These are phyloP conservation scores for Myocastor coypus DNA, from an alignment of 2,113 vertebrate genomes.

Conservation along the genomic window DNA sequence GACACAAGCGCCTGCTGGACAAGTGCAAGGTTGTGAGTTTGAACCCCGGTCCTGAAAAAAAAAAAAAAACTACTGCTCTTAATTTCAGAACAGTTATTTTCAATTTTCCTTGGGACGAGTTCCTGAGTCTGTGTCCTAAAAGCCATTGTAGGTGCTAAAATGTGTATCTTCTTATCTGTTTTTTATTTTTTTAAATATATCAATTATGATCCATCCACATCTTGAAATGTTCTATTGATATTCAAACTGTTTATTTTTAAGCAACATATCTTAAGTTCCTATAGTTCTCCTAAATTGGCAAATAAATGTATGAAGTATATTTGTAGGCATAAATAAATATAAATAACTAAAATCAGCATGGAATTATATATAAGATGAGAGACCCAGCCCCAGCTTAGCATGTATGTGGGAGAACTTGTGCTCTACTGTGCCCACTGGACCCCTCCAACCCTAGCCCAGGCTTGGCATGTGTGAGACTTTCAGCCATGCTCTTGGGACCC, in stretches of 20 bases:
- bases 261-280: not conserved
- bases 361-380: not conserved
- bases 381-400: no score
- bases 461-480: no score
- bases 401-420: no score
- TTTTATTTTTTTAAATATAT: not conserved
- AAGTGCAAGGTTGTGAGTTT: no score
- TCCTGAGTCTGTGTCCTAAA: not conserved
- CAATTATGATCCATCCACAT: not conserved
- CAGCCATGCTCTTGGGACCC: no score
- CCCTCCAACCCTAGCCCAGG: no score
- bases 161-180: not conserved
- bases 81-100: conserved; percentile 17
- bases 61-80: not conserved
- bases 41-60: no score
- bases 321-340: not conserved
- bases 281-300: conserved; percentile 25
- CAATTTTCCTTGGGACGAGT: not conserved
- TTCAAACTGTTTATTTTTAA: not conserved
- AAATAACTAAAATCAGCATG: not conserved
- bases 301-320: not conserved
- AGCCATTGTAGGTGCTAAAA: not conserved
- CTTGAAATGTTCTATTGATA: not conserved
- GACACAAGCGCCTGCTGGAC: no score
- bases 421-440: no score